Base-by-base conservation (phyloP, 2,888 invertebrate genomes). In the Cyclophora albipunctata region DNA sequence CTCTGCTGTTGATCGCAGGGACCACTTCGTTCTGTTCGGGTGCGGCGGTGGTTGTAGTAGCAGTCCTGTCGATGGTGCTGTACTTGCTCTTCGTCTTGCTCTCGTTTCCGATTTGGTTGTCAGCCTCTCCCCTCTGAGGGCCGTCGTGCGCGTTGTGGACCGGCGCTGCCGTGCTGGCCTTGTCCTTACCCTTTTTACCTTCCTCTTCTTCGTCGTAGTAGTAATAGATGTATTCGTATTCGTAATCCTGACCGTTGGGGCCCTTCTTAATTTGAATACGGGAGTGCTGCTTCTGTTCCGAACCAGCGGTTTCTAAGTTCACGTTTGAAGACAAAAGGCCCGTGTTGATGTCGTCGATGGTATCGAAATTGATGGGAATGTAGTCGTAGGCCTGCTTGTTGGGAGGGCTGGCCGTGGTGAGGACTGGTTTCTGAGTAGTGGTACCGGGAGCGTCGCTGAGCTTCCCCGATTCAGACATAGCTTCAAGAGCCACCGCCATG, bases 201-300 rank as follows among this genome's bases (percentile, higher is more conserved):
- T 92, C 92, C 33, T 94, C 94, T 3, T 95, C 95, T 59, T 96
- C 96, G 64, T 96, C 95, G 64, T 95, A 95, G 67, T 96, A 96
- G 71, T 96, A 96, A 71, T 96, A 96, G 34, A 96, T 94, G 71
- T 96, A 96, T 74, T 96, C 96, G 70, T 96, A 96, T 76, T 96
- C 96, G 70, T 96, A 96, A 71, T 96, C 96, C 76, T 96, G 94
- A 2, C 96, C 96, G 68, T 96, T 96, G 2, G 95, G 95, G 7
- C 95, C 96, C 71, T 96, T 96, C 69, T 96, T 95, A 40, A 96
- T 93, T 89, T 96, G 93, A 62, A 94, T 93, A 54, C 93, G 88
- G 0, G 94, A 94, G 60, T 93, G 92, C 64, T 91, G 91, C 58
- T 90, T 91, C 64, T 92, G 92, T 71, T 93, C 93, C 20, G 92